phyloP scores from a whole-genome alignment of 2,113 vertebrate genomes.

The Amphiprion ocellaris region DNA sequence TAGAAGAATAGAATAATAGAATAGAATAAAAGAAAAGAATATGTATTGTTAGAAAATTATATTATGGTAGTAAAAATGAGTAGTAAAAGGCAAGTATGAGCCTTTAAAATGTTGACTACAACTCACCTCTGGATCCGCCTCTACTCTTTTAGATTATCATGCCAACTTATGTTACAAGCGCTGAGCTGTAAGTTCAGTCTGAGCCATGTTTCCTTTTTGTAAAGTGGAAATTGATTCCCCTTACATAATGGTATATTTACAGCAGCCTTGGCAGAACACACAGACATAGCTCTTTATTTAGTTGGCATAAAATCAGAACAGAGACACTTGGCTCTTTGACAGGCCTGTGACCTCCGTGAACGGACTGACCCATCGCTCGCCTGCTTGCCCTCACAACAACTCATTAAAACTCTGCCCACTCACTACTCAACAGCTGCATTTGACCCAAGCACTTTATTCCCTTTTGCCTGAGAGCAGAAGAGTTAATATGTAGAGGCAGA shows the following conservation, averaged over 20 bases:
- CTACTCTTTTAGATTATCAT: conserved; percentile 34
- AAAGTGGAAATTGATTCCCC: conserved; percentile 69
- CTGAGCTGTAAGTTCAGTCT: conserved; percentile 26
- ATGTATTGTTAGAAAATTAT: no score
- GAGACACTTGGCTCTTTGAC: conserved; percentile 67
- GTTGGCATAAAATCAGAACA: conserved; percentile 72
- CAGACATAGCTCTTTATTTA: conserved; percentile 69
- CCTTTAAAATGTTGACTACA: neutral
- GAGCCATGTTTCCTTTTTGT: conserved; percentile 56
- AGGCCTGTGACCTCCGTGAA: conserved; percentile 61
- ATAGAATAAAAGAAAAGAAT: no score
- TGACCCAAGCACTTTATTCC: neutral
- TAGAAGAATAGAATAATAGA: no score
- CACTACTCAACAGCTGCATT: conserved; percentile 35
- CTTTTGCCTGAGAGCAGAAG: conserved; percentile 6
- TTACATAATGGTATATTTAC: conserved; percentile 80
- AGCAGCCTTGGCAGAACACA: conserved; percentile 75
- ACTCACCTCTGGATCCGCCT: neutral
- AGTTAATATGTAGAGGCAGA: neutral
- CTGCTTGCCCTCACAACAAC: conserved; percentile 39
- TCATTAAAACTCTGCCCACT: conserved; percentile 37
- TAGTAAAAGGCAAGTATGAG: no score
- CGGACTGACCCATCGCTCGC: conserved; percentile 39
- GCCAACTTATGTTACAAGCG: conserved; percentile 33
- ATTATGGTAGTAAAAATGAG: no score